A percentile compares a stretch with the other conserved stretches of the same genome.
Conservation (phyloP, 2,797 vertebrate genomes). For the Syndactyla subalaris region DNA sequence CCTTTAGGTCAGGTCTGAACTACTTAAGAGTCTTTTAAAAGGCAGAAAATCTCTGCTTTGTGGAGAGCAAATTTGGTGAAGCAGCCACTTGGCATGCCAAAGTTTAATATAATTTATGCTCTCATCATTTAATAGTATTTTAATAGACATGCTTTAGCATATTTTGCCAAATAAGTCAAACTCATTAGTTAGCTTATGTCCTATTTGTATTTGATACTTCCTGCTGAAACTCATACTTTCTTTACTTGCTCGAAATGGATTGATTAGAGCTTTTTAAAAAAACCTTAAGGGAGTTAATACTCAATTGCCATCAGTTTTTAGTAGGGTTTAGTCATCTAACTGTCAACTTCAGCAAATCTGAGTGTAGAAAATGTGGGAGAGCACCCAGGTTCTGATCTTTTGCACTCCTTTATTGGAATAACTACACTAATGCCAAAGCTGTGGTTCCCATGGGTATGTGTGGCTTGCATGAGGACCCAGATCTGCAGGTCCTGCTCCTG, state of each 20-base stretch:
- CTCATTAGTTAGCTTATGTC: slow-evolving; percentile 31
- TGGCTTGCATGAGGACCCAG: not conserved
- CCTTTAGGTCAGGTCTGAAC: not conserved
- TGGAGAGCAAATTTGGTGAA: not conserved
- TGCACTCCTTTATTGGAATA: not conserved
- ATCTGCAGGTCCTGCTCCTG: not conserved
- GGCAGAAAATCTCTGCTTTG: not conserved
- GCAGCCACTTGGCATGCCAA: not conserved
- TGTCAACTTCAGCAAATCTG: not conserved
- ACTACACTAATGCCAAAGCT: not conserved
- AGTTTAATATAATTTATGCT: slow-evolving; percentile 18
- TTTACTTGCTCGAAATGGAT: not conserved
- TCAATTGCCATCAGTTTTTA: not conserved
- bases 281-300: not conserved
- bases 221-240: not conserved
- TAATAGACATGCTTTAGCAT: not conserved
- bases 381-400: not conserved
- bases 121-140: slow-evolving; percentile 21
- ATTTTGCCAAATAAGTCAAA: slow-evolving; percentile 32
- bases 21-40: not conserved
- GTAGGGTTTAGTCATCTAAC: not conserved
- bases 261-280: slow-evolving; percentile 8
- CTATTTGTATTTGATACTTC: slow-evolving; percentile 49
- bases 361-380: not conserved
- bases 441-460: not conserved